Percentiles rank a stretch among this genome's conserved stretches.
Evolutionary conservation across 2,797 vertebrate genomes (phyloP).

Genomic region (Pterois miles): DNA sequence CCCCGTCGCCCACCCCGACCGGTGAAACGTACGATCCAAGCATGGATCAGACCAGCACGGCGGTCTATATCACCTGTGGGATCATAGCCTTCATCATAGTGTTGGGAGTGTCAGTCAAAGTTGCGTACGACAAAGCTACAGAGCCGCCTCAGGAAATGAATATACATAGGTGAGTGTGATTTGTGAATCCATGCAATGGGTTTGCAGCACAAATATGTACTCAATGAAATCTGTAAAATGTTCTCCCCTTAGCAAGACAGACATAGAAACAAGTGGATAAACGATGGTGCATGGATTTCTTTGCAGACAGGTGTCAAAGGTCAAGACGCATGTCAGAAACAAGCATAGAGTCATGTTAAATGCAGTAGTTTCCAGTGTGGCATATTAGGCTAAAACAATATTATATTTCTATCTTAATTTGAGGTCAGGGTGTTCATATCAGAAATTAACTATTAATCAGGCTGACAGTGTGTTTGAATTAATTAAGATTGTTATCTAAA

Average conservation of each 20-base stretch:
- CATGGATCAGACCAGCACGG: slow-evolving; percentile 96
- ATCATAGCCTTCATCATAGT: slow-evolving; percentile 96
- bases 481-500: slow-evolving; percentile 33
- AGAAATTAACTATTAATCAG: neutral
- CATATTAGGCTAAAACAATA: neutral
- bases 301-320: slow-evolving; percentile 25
- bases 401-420: neutral
- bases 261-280: neutral
- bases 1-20: slow-evolving; percentile 83
- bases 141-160: slow-evolving; percentile 99
- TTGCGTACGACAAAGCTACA: slow-evolving; percentile 97
- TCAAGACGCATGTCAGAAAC: neutral
- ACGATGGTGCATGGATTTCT: neutral
- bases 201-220: neutral
- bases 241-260: neutral
- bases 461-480: neutral
- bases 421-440: neutral
- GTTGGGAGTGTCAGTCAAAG: slow-evolving; percentile 94
- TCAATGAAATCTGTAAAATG: neutral
- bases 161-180: slow-evolving; percentile 92
- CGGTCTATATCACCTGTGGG: slow-evolving; percentile 97
- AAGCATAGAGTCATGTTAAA: neutral
- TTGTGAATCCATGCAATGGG: neutral
- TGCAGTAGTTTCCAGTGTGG: neutral
- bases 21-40: slow-evolving; percentile 91